Percentiles rank a stretch among this genome's conserved stretches.
Conservation (phyloP, 2,797 vertebrate genomes). For the Okamejei kenojei region DNA sequence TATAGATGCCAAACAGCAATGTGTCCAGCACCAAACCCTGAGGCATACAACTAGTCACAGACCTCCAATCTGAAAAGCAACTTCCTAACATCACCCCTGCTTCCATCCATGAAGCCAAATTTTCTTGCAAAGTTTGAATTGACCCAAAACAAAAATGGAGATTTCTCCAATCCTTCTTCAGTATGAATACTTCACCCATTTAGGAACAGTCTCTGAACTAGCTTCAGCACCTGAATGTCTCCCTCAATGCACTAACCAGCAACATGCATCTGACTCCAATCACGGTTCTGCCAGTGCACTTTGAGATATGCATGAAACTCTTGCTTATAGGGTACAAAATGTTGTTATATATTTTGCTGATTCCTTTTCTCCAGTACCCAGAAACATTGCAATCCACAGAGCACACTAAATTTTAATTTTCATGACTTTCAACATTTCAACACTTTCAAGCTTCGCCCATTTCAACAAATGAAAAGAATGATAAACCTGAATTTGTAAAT, state of each 20-base stretch:
- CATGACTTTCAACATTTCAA: neutral
- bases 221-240: conserved; percentile 18
- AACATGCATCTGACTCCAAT: neutral
- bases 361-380: neutral
- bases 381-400: neutral
- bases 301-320: neutral
- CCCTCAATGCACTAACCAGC: neutral
- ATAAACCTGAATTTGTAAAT: neutral
- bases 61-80: no score
- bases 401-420: neutral
- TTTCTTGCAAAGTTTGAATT: neutral
- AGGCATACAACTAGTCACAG: no score
- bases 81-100: no score
- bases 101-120: no score
- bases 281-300: neutral
- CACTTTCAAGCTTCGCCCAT: neutral
- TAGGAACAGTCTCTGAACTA: neutral
- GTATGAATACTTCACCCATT: neutral
- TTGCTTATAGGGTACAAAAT: neutral
- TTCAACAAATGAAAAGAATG: neutral
- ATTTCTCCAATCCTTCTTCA: neutral
- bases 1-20: no score
- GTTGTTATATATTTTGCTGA: neutral
- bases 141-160: no score
- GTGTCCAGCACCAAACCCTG: no score